These are phyloP conservation scores for Prenolepis imparis DNA, from an alignment of 2,888 invertebrate species.

Conservation along the genomic window DNA sequence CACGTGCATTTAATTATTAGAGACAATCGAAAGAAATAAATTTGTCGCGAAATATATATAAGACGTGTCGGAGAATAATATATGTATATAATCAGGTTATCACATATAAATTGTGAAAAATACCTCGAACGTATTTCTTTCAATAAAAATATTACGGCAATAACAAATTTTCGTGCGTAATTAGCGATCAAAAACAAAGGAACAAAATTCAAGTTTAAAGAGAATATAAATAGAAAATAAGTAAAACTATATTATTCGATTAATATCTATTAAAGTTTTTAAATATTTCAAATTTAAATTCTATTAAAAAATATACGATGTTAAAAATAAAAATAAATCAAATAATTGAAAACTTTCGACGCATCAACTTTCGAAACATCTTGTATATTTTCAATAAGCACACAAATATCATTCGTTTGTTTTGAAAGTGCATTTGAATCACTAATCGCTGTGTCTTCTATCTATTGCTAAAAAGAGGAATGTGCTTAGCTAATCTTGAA, in stretches of 20 bases:
- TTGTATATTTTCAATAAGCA: background rate
- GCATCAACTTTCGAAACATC: background rate
- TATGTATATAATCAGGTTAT: background rate
- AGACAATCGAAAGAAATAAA: constrained; percentile 1
- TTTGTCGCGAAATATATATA: background rate
- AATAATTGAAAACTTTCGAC: constrained; percentile 7
- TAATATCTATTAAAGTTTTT: background rate
- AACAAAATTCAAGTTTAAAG: background rate
- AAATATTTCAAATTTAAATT: background rate
- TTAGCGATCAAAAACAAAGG: background rate
- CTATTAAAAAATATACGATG: background rate
- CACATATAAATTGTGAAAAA: background rate
- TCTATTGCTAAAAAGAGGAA: background rate
- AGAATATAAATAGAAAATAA: background rate
- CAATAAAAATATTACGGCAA: background rate
- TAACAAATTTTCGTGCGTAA: background rate
- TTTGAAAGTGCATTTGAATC: constrained; percentile 16
- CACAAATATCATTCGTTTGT: background rate
- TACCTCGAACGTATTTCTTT: background rate
- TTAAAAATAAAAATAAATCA: background rate
- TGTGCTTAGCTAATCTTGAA: constrained; percentile 22
- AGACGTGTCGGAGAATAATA: background rate
- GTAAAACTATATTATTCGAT: background rate
- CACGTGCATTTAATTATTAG: constrained; percentile 59
- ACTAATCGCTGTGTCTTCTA: background rate